Evolutionary conservation across 2,113 vertebrate species (phyloP).

Genomic region (Empidonax traillii): DNA sequence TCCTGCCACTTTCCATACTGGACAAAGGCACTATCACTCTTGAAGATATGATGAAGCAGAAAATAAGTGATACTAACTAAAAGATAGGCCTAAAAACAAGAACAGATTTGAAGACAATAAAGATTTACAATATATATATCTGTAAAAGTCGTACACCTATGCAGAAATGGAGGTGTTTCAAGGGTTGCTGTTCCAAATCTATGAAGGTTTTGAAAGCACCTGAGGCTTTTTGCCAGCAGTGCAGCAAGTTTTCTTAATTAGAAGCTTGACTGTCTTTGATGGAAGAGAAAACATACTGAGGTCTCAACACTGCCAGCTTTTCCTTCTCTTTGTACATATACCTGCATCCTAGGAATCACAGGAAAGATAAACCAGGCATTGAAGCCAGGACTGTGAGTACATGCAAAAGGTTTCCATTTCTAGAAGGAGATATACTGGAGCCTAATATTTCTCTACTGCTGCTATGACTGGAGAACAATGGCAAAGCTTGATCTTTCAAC

Average conservation of each 20-base stretch:
- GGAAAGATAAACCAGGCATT: neutral
- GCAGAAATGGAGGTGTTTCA: neutral
- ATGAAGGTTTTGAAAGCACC: neutral
- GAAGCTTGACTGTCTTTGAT: neutral
- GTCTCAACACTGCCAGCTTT: neutral
- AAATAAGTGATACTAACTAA: neutral
- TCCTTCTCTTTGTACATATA: neutral
- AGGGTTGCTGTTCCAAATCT: neutral
- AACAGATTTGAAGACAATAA: neutral
- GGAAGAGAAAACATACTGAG: neutral
- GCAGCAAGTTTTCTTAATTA: neutral
- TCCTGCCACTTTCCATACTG: rapidly evolving
- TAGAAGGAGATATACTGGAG: neutral
- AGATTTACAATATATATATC: neutral
- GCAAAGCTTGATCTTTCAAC: neutral
- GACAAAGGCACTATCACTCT: neutral
- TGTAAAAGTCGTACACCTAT: neutral
- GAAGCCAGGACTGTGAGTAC: neutral
- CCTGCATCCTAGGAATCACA: neutral
- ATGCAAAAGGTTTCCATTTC: neutral
- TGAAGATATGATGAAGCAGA: neutral
- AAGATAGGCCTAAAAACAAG: neutral
- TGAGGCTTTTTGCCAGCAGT: neutral
- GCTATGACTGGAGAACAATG: neutral
- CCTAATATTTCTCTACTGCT: neutral